Percentiles rank a stretch among this genome's conserved stretches.
Evolutionary conservation across 2,888 invertebrate genomes (phyloP).

Genomic region (Latheticus oryzae): DNA sequence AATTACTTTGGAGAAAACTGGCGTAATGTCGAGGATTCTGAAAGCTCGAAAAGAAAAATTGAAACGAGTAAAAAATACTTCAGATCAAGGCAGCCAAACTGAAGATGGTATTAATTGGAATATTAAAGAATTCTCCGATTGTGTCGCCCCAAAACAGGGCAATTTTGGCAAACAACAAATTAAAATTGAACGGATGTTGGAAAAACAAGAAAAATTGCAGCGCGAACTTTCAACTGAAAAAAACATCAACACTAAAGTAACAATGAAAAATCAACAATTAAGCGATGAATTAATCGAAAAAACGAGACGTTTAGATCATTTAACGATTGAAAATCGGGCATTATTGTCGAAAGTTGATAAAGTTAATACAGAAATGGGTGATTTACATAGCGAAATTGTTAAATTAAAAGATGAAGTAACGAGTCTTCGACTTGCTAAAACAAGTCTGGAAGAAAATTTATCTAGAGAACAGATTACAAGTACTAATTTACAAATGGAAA

Average conservation of each 20-base stretch:
- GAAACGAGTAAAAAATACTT: background rate
- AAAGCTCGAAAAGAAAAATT: too few relatives aligned
- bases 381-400: background rate
- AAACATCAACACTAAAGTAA: slow-evolving; percentile 8
- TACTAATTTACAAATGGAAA: slow-evolving; percentile 3
- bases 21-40: too few relatives aligned
- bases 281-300: background rate
- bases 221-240: slow-evolving; percentile 35
- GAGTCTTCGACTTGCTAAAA: background rate
- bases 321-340: background rate
- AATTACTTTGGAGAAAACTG: too few relatives aligned
- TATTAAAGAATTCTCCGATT: too few relatives aligned
- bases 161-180: slow-evolving; percentile 49
- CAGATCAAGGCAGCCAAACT: background rate
- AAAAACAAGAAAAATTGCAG: slow-evolving; percentile 27
- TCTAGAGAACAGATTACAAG: background rate
- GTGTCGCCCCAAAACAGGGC: too few relatives aligned
- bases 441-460: background rate
- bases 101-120: background rate
- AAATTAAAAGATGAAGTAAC: background rate
- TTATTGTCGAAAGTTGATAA: too few relatives aligned
- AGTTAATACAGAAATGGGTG: background rate
- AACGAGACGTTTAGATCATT: background rate
- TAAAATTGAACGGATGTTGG: slow-evolving; percentile 43
- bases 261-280: background rate